phyloP scores from a whole-genome alignment of 2,888 invertebrate species.

The Hydrotaea diabolus region DNA sequence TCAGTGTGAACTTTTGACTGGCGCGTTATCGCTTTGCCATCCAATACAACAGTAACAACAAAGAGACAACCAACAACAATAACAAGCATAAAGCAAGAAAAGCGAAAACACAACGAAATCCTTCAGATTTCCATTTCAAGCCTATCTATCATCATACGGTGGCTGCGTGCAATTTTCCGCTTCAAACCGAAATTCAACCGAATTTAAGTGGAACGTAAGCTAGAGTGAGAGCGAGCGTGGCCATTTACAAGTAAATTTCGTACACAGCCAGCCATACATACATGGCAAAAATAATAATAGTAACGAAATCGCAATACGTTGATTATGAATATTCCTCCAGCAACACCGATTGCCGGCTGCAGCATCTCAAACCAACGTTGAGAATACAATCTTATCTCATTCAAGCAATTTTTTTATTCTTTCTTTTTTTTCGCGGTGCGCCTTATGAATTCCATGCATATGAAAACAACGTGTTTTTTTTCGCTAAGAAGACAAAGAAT shows the following conservation, averaged over 20 bases:
- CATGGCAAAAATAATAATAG: not conserved
- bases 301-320: not conserved
- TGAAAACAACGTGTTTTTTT: slow-evolving; percentile 73
- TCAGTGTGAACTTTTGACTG: slow-evolving; percentile 60
- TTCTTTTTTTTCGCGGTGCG: slow-evolving; percentile 38
- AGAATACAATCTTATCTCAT: slow-evolving; percentile 53
- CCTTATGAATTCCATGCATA: slow-evolving; percentile 63
- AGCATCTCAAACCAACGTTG: not conserved
- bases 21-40: slow-evolving; percentile 41
- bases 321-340: not conserved
- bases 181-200: slow-evolving; percentile 24
- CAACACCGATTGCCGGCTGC: not conserved
- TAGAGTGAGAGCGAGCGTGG: not conserved
- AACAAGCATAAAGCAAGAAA: not conserved
- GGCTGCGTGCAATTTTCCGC: slow-evolving; percentile 27
- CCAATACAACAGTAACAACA: not conserved
- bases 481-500: slow-evolving; percentile 60
- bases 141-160: not conserved
- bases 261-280: too few species aligned
- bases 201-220: slow-evolving; percentile 12
- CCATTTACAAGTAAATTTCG: not conserved
- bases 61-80: slow-evolving; percentile 5
- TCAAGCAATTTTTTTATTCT: too few species aligned
- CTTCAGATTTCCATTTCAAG: slow-evolving; percentile 28
- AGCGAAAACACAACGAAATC: slow-evolving; percentile 40